Conservation (phyloP, 2,113 vertebrate genomes). For the Aythya baeri region DNA sequence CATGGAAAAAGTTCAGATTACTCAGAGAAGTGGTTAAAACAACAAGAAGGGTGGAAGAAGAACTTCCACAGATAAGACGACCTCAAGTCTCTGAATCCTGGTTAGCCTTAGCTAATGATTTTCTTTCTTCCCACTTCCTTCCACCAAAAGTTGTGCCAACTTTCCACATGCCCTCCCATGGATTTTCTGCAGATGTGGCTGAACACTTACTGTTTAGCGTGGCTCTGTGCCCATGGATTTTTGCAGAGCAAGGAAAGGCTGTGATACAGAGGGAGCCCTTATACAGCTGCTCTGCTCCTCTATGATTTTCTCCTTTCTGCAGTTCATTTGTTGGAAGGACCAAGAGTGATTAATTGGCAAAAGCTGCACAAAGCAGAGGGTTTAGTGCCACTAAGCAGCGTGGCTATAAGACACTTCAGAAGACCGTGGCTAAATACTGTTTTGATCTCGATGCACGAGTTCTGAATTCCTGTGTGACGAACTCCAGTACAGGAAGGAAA, state of each 20-base stretch:
- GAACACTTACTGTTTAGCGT: neutral
- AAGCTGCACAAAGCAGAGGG: neutral
- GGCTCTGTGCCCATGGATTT: conserved; percentile 25
- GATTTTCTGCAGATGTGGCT: conserved; percentile 57
- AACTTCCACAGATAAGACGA: conserved; percentile 53
- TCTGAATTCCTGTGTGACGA: neutral
- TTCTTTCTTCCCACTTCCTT: conserved; percentile 64
- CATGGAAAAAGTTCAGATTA: neutral
- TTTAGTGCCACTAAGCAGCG: neutral
- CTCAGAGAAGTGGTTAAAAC: conserved; percentile 18
- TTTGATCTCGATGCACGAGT: neutral
- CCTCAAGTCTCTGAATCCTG: neutral
- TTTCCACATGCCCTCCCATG: conserved; percentile 57
- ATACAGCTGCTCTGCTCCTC: neutral
- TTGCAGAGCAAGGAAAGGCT: conserved; percentile 34
- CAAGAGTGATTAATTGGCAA: neutral
- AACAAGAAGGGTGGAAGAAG: conserved; percentile 44
- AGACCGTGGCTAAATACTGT: neutral
- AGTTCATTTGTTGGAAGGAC: neutral
- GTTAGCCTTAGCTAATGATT: conserved; percentile 19
- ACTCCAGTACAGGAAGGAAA: conserved; percentile 48
- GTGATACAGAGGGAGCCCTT: neutral
- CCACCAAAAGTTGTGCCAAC: conserved; percentile 36
- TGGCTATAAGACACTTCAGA: neutral
- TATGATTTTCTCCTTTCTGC: neutral